Evolutionary conservation across 2,797 vertebrate genomes (phyloP), one percentile per base, ranked within the genome.

Genomic region (Takifugu rubripes): DNA sequence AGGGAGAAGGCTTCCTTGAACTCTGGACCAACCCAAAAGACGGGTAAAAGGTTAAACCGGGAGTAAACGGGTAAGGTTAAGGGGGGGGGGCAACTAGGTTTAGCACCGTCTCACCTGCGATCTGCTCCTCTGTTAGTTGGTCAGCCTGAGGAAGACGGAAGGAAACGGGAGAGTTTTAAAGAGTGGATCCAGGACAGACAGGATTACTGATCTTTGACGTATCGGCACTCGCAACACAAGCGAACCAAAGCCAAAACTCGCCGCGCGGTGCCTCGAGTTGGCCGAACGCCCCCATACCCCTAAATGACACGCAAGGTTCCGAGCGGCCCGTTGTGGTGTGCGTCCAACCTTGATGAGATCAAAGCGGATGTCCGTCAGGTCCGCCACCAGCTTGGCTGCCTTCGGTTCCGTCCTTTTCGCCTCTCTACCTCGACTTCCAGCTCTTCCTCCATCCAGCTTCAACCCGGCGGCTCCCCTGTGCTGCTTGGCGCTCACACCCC

Each of bases 1-100:
- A 99, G 88, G 87, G 96, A 99, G 92, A 99, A 99, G 61, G 97
- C 97, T 91, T 99, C 97, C 93, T 98, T 99, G 90, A 99, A 99
- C 75, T 99, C 96, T 98, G 81, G 1, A 60, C 49, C 50, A 59
- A 70, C 12, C 54, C 4, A 46, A 6, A 3, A 31, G 36, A 40
- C 36, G 14, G 14, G 36, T 8, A 11, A 33, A 33, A 33, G 2
- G 36, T 40, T 14, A 40, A 14, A 40, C 36, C 4, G 36, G 36
- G 12, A 5, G 36, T 1, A 40, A 12, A 40, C 36, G 12, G 8
- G 9, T 10, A 3, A 14, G 2, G 12, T 14, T 40, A 14, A 14
- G 36, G 15, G 26, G 11, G 5, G 5, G 5, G 49, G 17, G 17
- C 40, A 25, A 24, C 6, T 14, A 24, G 36, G 33, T 25, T 11